Base-by-base conservation (phyloP, 2,113 vertebrate genomes). In the Odontesthes bonariensis region DNA sequence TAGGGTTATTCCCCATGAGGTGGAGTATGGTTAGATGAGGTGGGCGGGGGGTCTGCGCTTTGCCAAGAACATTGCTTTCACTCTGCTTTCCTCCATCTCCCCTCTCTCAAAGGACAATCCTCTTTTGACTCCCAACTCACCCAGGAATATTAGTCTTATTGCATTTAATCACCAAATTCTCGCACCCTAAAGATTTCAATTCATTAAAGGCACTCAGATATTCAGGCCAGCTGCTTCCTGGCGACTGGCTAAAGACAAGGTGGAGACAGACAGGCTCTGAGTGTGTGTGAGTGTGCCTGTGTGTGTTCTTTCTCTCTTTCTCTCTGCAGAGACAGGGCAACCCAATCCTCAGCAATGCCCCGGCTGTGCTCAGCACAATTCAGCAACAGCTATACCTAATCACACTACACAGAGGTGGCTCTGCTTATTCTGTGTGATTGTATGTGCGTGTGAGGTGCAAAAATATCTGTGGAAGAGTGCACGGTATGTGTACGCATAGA, bases 141-240 rank as follows among this genome's bases (percentile, higher is more conserved):
- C 73, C 70, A 95, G 95, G 94, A 96, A 94, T 96, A 95, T 95
- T 95, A 94, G 94, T 96, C 91, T 92, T 93, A 94, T 94, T 95
- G 94, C 89, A 94, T 96, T 95, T 96, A 96, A 95, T 96, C 95
- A 95, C 91, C 86, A 91, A 91, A 94, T 93, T 90, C 87, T 92
- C 88, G 89, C 92, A 89, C 93, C 72, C 86, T 86, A 92, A 92
- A 92, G 88, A 93, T 81, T 92, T 94, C 90, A 92, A 94, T 95
- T 97, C 94, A 96, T 96, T 96, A 96, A 93, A 94, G 92, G 91
- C 93, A 91, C 95, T 96, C 93, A 96, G 90, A 93, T 95, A 97
- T 96, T 95, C 96, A 92, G 91, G 84, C 95, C 97, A 97, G 96
- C 96, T 97, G 96, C 94, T 96, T 94, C 93, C 93, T 94, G 94